These are phyloP conservation scores for Boleophthalmus pectinirostris DNA, from an alignment of 2,113 vertebrate genomes.

Conservation along the genomic window DNA sequence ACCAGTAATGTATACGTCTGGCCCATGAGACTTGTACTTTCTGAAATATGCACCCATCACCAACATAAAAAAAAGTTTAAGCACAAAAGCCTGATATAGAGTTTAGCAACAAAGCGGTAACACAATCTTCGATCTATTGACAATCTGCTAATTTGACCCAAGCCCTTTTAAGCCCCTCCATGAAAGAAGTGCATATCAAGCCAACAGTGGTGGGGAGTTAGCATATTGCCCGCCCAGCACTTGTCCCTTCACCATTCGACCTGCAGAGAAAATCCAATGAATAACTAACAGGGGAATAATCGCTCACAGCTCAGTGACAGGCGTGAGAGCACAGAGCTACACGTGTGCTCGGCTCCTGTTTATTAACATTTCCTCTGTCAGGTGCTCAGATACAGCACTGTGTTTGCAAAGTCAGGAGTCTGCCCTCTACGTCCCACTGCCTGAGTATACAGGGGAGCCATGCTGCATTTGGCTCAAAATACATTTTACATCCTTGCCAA, in stretches of 20 bases:
- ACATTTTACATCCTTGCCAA: background rate
- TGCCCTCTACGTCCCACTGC: background rate
- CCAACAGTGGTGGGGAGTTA: constrained; percentile 40
- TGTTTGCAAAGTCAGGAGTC: constrained; percentile 27
- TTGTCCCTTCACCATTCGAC: constrained; percentile 35
- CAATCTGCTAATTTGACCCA: constrained; percentile 60
- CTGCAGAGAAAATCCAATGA: constrained; percentile 63
- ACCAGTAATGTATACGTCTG: too few species aligned
- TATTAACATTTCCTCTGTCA: constrained; percentile 62
- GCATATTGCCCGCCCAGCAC: constrained; percentile 39
- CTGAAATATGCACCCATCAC: background rate
- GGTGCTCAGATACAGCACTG: constrained; percentile 37
- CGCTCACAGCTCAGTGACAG: constrained; percentile 50
- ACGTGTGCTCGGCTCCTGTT: constrained; percentile 41
- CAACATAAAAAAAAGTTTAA: constrained; percentile 5
- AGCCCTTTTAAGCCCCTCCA: constrained; percentile 21
- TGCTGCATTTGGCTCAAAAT: background rate
- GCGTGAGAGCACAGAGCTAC: constrained; percentile 15
- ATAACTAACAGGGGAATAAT: constrained; percentile 72
- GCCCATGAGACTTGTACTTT: background rate
- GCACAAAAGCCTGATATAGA: constrained; percentile 8
- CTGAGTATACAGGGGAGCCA: background rate
- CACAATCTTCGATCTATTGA: constrained; percentile 52
- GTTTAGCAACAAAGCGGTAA: constrained; percentile 20
- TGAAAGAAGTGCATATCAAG: constrained; percentile 56